These are phyloP conservation scores for Eupeodes luniger DNA, from an alignment of 2,888 invertebrate species.

Conservation along the genomic window DNA sequence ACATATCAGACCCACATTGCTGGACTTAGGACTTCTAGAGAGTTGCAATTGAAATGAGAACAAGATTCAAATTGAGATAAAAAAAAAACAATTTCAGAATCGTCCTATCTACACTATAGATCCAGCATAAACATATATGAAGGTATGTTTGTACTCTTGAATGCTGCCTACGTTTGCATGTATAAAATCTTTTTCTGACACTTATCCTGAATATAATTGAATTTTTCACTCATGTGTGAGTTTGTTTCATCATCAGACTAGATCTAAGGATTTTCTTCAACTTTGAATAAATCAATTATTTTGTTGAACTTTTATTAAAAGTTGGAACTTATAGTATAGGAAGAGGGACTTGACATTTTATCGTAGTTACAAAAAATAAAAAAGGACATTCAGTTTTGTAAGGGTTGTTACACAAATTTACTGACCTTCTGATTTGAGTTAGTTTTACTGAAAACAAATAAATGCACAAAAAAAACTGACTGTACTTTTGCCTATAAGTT, in stretches of 20 bases:
- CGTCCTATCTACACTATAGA: neutral
- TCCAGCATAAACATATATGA: neutral
- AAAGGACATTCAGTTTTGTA: neutral
- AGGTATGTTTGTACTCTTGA: neutral
- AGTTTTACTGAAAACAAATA: neutral
- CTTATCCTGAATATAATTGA: slow-evolving; percentile 58
- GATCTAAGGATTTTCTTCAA: neutral
- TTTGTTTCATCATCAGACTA: neutral
- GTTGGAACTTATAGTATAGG: neutral
- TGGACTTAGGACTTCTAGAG: neutral
- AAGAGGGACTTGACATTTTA: slow-evolving; percentile 1
- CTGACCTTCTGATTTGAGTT: neutral
- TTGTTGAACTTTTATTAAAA: slow-evolving; percentile 25
- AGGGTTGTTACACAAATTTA: neutral
- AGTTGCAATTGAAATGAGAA: slow-evolving; percentile 46
- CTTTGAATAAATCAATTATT: slow-evolving; percentile 23
- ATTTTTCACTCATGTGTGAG: slow-evolving; percentile 36
- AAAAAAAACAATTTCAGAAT: slow-evolving; percentile 16
- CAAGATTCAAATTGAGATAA: slow-evolving; percentile 47
- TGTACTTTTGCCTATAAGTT: neutral
- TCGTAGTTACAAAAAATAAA: neutral
- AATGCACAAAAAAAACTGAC: neutral
- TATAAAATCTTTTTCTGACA: slow-evolving; percentile 46
- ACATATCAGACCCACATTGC: neutral
- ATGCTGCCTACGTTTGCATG: neutral